phyloP scores from a whole-genome alignment of 2,113 vertebrate species.

The human (Homo sapiens) region DNA sequence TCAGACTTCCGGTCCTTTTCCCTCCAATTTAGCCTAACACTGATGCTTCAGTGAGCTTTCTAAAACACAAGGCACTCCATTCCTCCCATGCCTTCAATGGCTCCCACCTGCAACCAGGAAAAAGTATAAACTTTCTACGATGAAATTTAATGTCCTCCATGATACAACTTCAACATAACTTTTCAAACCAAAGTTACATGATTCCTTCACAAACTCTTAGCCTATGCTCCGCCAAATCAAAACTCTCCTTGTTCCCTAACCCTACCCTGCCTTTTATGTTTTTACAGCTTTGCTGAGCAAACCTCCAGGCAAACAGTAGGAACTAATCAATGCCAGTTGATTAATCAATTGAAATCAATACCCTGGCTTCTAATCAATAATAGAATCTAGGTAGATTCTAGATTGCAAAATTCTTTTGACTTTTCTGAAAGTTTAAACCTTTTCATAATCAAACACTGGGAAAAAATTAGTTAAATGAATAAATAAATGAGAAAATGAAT shows the following conservation, averaged over 20 bases:
- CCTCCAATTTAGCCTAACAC: background rate
- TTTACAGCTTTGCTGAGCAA: background rate
- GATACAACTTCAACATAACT: background rate
- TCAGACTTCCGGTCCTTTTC: background rate
- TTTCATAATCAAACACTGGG: background rate
- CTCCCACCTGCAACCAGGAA: background rate
- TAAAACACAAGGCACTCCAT: background rate
- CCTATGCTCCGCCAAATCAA: background rate
- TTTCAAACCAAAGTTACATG: background rate
- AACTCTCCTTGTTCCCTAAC: background rate
- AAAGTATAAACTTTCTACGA: background rate
- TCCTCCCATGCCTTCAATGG: background rate
- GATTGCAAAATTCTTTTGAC: background rate
- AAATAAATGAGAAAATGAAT: background rate
- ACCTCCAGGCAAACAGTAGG: background rate
- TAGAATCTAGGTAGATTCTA: background rate
- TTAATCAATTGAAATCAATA: too few relatives aligned
- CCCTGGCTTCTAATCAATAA: background rate
- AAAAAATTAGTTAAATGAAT: background rate
- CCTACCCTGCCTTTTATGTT: background rate
- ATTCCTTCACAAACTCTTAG: background rate
- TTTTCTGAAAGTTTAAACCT: background rate
- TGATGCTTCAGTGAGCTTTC: background rate
- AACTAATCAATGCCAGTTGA: background rate
- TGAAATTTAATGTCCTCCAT: background rate